phyloP scores from a whole-genome alignment of 2,888 invertebrate genomes.

The Leptopilina syphax region DNA sequence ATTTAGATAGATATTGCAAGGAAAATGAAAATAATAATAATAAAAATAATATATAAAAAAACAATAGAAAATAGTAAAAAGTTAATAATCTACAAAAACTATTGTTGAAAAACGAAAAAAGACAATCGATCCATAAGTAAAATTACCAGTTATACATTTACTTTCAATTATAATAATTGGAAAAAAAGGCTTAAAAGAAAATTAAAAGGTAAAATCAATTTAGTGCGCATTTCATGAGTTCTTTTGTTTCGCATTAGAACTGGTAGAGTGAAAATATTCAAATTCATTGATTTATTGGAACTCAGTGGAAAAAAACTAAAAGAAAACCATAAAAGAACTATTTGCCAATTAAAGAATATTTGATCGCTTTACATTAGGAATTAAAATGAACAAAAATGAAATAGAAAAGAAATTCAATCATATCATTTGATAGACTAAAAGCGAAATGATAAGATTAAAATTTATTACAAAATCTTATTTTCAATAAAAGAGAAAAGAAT shows the following conservation, averaged over 20 bases:
- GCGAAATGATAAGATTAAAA: background rate
- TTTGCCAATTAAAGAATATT: background rate
- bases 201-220: background rate
- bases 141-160: background rate
- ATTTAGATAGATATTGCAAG: too few species aligned
- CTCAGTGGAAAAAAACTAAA: background rate
- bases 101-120: background rate
- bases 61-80: too few species aligned
- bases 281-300: conserved; percentile 7
- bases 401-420: background rate
- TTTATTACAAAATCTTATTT: too few species aligned
- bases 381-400: background rate
- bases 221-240: background rate
- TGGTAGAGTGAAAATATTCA: background rate
- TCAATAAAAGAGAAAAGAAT: too few species aligned
- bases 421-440: too few species aligned
- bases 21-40: too few species aligned
- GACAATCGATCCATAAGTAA: background rate
- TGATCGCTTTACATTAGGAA: background rate
- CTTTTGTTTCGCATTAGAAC: background rate
- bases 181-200: background rate
- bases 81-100: too few species aligned
- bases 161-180: background rate
- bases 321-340: too few species aligned
- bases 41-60: too few species aligned